Evolutionary conservation across 2,888 invertebrate genomes (phyloP).

Genomic region (Ptilodon capucinus): DNA sequence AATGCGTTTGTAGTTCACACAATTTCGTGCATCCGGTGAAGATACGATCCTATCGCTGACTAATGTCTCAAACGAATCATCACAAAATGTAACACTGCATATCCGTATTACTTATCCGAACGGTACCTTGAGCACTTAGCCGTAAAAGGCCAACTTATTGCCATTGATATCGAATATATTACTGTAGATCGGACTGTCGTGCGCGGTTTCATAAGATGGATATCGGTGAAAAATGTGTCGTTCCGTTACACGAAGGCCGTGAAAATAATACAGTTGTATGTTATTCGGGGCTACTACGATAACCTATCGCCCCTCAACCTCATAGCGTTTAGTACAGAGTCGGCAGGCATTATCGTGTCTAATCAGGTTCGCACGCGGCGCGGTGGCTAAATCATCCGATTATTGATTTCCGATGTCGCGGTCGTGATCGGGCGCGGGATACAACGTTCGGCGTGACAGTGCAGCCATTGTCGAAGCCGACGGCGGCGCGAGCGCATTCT

Average conservation of each 20-base stretch:
- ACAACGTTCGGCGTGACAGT: slow-evolving; percentile 74
- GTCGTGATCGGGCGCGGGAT: slow-evolving; percentile 78
- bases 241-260: slow-evolving; percentile 60
- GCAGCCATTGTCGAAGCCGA: slow-evolving; percentile 70
- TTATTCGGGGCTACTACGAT: slow-evolving; percentile 59
- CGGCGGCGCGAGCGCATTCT: slow-evolving; percentile 64
- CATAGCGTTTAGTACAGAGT: slow-evolving; percentile 57
- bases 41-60: slow-evolving; percentile 36
- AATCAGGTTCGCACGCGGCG: slow-evolving; percentile 82
- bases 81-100: slow-evolving; percentile 37
- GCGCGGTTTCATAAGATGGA: slow-evolving; percentile 64
- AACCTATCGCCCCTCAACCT: slow-evolving; percentile 70
- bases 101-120: slow-evolving; percentile 18
- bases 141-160: slow-evolving; percentile 54
- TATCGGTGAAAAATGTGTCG: slow-evolving; percentile 73
- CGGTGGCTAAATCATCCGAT: slow-evolving; percentile 82
- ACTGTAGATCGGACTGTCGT: slow-evolving; percentile 63
- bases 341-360: slow-evolving; percentile 76
- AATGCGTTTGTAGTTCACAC: slow-evolving; percentile 2
- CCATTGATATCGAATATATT: slow-evolving; percentile 59
- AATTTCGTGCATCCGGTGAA: slow-evolving; percentile 22
- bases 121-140: slow-evolving; percentile 39
- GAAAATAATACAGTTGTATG: slow-evolving; percentile 68
- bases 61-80: slow-evolving; percentile 38
- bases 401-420: slow-evolving; percentile 82